Evolutionary conservation across 1,140 invertebrate species (phyloP), one percentile per base, ranked within the genome.

Genomic region (Caenorhabditis latens): DNA sequence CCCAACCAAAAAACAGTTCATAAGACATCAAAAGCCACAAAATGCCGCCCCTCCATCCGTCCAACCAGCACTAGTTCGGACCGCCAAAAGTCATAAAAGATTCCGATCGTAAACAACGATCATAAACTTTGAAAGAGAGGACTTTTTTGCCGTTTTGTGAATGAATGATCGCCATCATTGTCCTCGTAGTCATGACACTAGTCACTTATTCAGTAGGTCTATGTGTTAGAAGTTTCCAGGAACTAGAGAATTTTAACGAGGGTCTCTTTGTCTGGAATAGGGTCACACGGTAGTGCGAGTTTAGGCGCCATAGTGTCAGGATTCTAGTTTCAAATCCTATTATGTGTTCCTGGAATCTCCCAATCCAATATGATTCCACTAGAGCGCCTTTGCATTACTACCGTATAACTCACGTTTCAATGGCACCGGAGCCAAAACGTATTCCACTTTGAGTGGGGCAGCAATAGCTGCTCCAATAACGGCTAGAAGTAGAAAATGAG

Each of bases 61-160:
- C n/a, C 19, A 24, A 8, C 57, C n/a, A 58, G n/a, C 57, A 58
- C 57, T n/a, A 21, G 24, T 24, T 13, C 8, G 65, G 42, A 16
- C 11, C 21, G 14, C 40, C 11, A 71, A 71, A 71, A 71, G 65
- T 71, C 65, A 46, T 71, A 71, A 71, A 71, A 71, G 65, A 32
- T 19, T n/a, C 21, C 14, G 65, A 71, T 71, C 65, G 65, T 71
- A 71, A 71, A 71, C 65, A 71, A 71, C 65, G 42, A 71, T 71
- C 65, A 24, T 43, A 71, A 43, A 71, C 32, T 19, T 53, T 16
- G 50, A 13, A 53, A 53, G 32, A 32, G 32, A 32, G 32, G 32
- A 4, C 50, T 53, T 53, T 53, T 53, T 53, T 53, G 9, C 50
- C 55, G 19, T 58, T 58, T 58, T n/a, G 6, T n/a, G 14, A 14